A percentile compares a stretch with the other conserved stretches of the same genome.
Evolutionary conservation across 1,140 invertebrate species (phyloP).

Genomic region (Steinernema khuongi): DNA sequence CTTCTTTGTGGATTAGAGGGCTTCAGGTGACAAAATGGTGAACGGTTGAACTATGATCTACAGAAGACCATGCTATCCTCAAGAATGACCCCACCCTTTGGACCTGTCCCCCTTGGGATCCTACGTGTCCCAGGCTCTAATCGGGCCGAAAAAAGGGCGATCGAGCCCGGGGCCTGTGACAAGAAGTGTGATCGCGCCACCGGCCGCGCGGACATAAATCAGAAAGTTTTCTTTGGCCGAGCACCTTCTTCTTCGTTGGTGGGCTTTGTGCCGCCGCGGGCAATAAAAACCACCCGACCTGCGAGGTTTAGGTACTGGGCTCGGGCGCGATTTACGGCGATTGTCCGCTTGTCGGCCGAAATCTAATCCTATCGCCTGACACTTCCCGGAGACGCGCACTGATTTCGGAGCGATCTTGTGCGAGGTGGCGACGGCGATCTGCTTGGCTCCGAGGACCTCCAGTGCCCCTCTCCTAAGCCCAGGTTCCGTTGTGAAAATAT

Average conservation of each 20-base stretch:
- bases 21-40: no score
- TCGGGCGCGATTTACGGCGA: conserved; percentile 6
- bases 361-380: neutral
- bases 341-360: neutral
- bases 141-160: neutral
- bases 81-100: no score
- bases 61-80: no score
- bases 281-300: conserved; percentile 12
- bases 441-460: no score
- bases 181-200: neutral
- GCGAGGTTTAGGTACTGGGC: neutral
- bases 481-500: no score
- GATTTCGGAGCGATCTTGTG: neutral
- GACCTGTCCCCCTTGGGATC: no score
- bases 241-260: neutral
- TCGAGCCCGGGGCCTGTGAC: no score
- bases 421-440: no score
- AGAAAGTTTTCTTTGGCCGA: conserved; percentile 1
- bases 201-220: neutral
- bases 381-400: neutral
- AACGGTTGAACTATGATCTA: no score
- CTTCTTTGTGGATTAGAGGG: no score
- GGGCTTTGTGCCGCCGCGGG: conserved; percentile 3
- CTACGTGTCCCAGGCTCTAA: neutral
- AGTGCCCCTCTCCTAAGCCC: no score